Percentiles rank a stretch among this genome's conserved stretches.
Conservation (phyloP, 2,797 vertebrate genomes). For the Peromyscus melanophrys region DNA sequence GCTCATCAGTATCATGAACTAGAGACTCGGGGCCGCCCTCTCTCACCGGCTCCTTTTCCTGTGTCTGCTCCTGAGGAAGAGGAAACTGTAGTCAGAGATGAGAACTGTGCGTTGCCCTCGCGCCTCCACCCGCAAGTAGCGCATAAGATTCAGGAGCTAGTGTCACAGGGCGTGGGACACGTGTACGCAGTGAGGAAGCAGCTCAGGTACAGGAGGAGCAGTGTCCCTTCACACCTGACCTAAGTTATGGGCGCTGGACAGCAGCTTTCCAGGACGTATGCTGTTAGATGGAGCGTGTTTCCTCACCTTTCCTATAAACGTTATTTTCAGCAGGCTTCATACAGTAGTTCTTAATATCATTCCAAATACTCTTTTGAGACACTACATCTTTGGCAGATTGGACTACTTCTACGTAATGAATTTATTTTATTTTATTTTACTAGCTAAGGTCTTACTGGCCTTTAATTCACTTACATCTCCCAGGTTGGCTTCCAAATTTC, state of each 20-base stretch:
- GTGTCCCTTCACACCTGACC: not conserved
- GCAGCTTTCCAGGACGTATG: constrained; percentile 4
- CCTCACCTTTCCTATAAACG: constrained; percentile 31
- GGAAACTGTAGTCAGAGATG: constrained; percentile 88
- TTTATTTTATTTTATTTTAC: constrained; percentile 62
- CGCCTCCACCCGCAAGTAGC: constrained; percentile 94
- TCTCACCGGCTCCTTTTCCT: constrained; percentile 88
- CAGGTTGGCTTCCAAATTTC: not conserved
- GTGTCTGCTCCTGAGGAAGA: constrained; percentile 89
- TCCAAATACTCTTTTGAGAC: constrained; percentile 36
- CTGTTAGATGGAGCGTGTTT: constrained; percentile 11
- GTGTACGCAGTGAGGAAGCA: constrained; percentile 94
- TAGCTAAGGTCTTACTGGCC: not conserved
- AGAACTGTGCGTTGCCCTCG: constrained; percentile 89
- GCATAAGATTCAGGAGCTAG: constrained; percentile 93
- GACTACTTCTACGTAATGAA: constrained; percentile 52
- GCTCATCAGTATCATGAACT: constrained; percentile 94
- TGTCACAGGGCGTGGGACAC: constrained; percentile 92
- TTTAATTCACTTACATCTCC: not conserved
- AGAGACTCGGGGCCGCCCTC: constrained; percentile 89
- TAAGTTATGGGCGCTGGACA: constrained; percentile 62
- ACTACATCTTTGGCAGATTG: constrained; percentile 27
- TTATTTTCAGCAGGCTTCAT: constrained; percentile 45
- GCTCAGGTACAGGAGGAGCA: constrained; percentile 88
- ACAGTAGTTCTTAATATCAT: not conserved